A percentile compares a stretch with the other conserved stretches of the same genome.
These are phyloP conservation scores for Bos javanicus DNA, from an alignment of 2,113 vertebrate species.

Conservation along the genomic window DNA sequence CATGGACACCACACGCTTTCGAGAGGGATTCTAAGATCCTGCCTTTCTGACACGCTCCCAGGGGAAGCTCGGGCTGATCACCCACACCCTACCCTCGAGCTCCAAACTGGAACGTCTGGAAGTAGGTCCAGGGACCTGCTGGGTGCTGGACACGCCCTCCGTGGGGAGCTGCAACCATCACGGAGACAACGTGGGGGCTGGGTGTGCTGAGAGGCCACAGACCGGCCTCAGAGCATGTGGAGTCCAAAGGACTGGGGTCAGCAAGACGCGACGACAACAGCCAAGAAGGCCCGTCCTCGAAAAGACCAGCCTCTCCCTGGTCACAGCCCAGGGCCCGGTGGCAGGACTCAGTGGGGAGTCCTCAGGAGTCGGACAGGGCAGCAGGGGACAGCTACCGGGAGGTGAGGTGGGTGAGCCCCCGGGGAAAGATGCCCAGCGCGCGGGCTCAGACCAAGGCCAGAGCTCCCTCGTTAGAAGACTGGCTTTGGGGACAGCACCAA, in stretches of 20 bases:
- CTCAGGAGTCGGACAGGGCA: fast-evolving
- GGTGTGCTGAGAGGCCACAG: neutral
- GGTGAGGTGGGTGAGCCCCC: fast-evolving
- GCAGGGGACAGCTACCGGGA: fast-evolving
- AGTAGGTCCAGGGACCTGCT: neutral
- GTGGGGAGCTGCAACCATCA: fast-evolving
- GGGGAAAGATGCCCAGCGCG: fast-evolving
- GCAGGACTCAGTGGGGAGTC: neutral
- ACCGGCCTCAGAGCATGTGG: fast-evolving
- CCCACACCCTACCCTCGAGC: neutral
- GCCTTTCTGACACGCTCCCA: neutral
- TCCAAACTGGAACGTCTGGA: neutral
- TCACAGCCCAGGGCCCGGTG: fast-evolving
- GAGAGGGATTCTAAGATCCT: neutral
- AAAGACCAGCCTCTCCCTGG: neutral
- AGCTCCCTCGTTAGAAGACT: neutral
- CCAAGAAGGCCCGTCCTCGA: neutral
- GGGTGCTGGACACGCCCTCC: neutral
- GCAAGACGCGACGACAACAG: fast-evolving
- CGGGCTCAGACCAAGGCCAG: fast-evolving
- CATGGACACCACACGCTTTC: neutral
- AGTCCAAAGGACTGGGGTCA: neutral
- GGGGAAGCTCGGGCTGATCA: neutral
- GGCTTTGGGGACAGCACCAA: neutral
- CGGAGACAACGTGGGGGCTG: neutral